A percentile compares a stretch with the other conserved stretches of the same genome.
phyloP scores from a whole-genome alignment of 2,113 vertebrate genomes.

The Atlantisia rogersi region DNA sequence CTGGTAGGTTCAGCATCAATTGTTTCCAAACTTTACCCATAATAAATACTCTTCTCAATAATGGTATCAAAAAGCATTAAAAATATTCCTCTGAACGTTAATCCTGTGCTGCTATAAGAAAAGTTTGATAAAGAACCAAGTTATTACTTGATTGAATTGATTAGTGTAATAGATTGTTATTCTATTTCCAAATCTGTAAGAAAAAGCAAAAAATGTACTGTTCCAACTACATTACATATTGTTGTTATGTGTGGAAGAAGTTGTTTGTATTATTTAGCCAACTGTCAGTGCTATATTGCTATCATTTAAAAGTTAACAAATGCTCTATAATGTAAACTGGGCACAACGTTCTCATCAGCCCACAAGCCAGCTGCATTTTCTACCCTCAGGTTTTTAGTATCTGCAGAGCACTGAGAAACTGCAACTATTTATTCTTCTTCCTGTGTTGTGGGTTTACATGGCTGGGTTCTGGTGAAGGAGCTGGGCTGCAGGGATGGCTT shows the following conservation, averaged over 20 bases:
- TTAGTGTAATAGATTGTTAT: background rate
- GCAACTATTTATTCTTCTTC: background rate
- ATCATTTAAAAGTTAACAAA: constrained; percentile 27
- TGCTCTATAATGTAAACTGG: background rate
- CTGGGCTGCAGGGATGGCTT: too few species aligned
- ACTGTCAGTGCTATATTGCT: background rate
- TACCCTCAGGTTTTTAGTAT: background rate
- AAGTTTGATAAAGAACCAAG: background rate
- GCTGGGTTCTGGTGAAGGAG: too few species aligned
- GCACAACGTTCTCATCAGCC: background rate
- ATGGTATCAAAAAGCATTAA: background rate
- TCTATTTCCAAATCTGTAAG: background rate
- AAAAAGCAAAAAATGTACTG: background rate
- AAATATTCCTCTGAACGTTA: background rate
- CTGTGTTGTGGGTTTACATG: background rate
- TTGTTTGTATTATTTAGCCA: constrained; percentile 27
- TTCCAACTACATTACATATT: background rate
- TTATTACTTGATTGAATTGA: background rate
- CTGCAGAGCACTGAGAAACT: background rate
- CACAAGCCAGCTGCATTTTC: constrained; percentile 12
- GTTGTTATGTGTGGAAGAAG: background rate
- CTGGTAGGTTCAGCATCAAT: background rate
- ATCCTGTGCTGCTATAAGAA: background rate
- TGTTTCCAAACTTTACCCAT: background rate
- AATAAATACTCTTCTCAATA: background rate